Evolutionary conservation across 2,888 invertebrate species (phyloP).

Genomic region (Criorhina ranunculi): DNA sequence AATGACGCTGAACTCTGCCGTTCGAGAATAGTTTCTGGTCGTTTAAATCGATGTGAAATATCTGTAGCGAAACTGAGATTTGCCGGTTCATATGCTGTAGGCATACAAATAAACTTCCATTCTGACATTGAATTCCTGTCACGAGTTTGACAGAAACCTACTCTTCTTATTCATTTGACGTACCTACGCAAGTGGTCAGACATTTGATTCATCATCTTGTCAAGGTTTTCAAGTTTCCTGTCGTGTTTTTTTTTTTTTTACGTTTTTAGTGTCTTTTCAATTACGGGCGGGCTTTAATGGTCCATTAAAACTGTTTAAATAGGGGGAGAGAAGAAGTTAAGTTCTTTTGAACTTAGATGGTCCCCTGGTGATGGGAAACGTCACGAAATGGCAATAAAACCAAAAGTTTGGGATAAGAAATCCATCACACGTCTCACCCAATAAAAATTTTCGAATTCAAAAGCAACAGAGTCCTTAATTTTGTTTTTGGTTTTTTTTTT

Average conservation of each 20-base stretch:
- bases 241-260: conserved; percentile 15
- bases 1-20: neutral
- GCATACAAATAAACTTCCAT: neutral
- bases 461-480: conserved; percentile 39
- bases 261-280: conserved; percentile 49
- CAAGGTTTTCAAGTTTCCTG: conserved; percentile 23
- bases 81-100: neutral
- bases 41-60: neutral
- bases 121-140: conserved; percentile 24
- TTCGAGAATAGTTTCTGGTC: conserved; percentile 4
- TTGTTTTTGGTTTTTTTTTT: conserved; percentile 13
- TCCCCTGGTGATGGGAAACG: conserved; percentile 13
- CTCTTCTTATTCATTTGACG: neutral
- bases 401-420: conserved; percentile 50
- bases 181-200: neutral
- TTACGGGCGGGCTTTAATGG: conserved; percentile 37
- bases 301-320: conserved; percentile 35
- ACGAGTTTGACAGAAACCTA: conserved; percentile 22
- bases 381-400: conserved; percentile 70
- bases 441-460: conserved; percentile 15
- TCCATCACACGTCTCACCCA: conserved; percentile 40
- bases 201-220: conserved; percentile 36
- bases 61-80: conserved; percentile 8
- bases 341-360: conserved; percentile 16
- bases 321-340: conserved; percentile 7